phyloP scores from a whole-genome alignment of 2,888 invertebrate genomes.

The Vandiemenella viatica region DNA sequence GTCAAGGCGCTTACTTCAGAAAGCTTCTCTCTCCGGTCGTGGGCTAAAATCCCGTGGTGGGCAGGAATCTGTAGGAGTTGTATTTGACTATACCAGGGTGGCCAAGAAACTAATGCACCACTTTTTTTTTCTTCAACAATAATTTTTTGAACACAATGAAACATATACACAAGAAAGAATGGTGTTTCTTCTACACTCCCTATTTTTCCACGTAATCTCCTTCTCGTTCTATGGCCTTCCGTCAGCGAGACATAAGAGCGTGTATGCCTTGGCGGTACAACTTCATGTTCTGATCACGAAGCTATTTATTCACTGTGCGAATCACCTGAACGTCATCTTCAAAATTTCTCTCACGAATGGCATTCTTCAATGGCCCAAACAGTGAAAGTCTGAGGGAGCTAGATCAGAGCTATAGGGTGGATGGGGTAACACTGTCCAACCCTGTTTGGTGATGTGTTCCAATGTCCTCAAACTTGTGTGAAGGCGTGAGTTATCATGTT shows the following conservation, averaged over 20 bases:
- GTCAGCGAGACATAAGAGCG: background rate
- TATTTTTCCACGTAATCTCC: background rate
- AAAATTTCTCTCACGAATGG: background rate
- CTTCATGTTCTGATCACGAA: background rate
- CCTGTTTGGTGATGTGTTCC: background rate
- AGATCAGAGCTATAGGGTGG: too few species aligned
- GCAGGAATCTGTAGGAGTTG: too few species aligned
- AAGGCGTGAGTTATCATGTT: background rate
- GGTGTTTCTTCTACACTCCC: background rate
- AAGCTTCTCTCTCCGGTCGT: too few species aligned
- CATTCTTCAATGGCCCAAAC: background rate
- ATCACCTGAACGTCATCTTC: background rate
- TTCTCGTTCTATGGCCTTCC: background rate
- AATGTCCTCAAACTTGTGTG: background rate
- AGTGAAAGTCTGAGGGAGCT: too few species aligned
- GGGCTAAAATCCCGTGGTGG: too few species aligned
- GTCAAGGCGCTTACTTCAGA: too few species aligned
- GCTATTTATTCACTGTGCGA: background rate
- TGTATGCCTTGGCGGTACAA: too few species aligned
- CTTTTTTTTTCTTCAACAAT: background rate
- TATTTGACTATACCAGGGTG: background rate
- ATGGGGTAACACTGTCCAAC: background rate
- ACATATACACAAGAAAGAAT: background rate
- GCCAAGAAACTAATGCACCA: background rate
- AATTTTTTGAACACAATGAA: too few species aligned